Conservation (phyloP, 2,797 vertebrate genomes). For the Lycodopsis pacificus region DNA sequence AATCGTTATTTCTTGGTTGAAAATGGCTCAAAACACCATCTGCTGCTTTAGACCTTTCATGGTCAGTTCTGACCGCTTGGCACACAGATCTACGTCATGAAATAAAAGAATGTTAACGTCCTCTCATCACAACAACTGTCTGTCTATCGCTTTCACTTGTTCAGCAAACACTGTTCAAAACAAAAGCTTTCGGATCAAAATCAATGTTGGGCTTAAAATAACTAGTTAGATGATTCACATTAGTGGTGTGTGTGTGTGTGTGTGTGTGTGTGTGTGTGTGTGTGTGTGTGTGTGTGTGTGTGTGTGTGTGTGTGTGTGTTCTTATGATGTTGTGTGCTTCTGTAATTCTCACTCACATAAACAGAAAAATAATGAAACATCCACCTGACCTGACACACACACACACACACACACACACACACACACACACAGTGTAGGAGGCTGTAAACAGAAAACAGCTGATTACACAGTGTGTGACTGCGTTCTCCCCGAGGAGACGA, state of each 20-base stretch:
- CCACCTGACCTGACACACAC: slow-evolving; percentile 40
- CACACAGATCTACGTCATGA: too few relatives aligned
- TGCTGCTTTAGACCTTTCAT: background rate
- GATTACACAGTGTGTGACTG: slow-evolving; percentile 47
- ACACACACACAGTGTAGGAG: slow-evolving; percentile 2
- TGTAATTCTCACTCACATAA: background rate
- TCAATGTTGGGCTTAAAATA: too few relatives aligned
- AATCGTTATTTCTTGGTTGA: background rate
- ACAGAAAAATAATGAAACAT: slow-evolving; percentile 18
- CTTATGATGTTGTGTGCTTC: background rate
- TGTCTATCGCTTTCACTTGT: too few relatives aligned
- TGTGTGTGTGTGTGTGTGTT: background rate
- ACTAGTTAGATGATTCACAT: too few relatives aligned
- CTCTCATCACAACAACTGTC: too few relatives aligned
- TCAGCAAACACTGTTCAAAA: too few relatives aligned
- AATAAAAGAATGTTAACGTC: too few relatives aligned
- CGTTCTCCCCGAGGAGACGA: slow-evolving; percentile 3
- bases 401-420: too few relatives aligned
- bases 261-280: background rate
- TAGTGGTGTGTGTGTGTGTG: too few relatives aligned
- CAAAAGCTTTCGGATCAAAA: too few relatives aligned
- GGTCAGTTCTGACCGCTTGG: too few relatives aligned
- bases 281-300: too few relatives aligned
- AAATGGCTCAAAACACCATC: background rate
- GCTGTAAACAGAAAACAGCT: slow-evolving; percentile 50